Evolutionary conservation across 1,140 invertebrate species (phyloP), one percentile per base, ranked within the genome.

Genomic region (Cardiocondyla obscurior): DNA sequence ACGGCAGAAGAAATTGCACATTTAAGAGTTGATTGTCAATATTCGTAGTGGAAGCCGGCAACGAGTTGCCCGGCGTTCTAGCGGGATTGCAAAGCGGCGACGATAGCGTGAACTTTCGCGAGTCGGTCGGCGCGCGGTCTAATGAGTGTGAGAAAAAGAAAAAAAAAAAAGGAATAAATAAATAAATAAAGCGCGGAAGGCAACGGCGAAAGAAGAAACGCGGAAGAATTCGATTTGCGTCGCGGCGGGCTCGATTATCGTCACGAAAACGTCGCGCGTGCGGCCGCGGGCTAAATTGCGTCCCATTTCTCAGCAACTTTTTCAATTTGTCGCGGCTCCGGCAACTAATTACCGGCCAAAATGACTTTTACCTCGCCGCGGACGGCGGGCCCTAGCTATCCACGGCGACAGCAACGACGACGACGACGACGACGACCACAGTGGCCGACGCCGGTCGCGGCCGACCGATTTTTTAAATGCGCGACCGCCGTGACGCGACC

Each of bases 271-370:
- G 74, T 57, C 81, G 58, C 62, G 76, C 76, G 77, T 82, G 84
- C 65, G 79, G 83, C 79, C 86, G 85, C 84, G 87, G 86, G 85
- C 87, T 91, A 91, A 92, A 93, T 93, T 91, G 90, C 92, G 89
- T 92, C 90, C 91, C 91, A 91, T 93, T 93, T 92, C 92, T 91
- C 92, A 90, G 91, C 88, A 92, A 93, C 92, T 93, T 93, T 93
- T 93, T 93, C 92, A 93, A 93, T 93, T 93, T 93, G 92, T 93
- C 91, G 89, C 87, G 88, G 92, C 91, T 92, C 90, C 89, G 84
- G 83, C 89, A 92, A 91, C 92, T 93, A 93, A 93, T 93, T 93
- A 93, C 91, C 81, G 46, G 82, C 87, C 87, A 89, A 90, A 93
- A 93, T 92, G 91, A 93, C 91, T 93, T 92, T 91, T 89, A 85